Evolutionary conservation across 2,888 invertebrate species (phyloP).

Genomic region (Smittia aterrima): DNA sequence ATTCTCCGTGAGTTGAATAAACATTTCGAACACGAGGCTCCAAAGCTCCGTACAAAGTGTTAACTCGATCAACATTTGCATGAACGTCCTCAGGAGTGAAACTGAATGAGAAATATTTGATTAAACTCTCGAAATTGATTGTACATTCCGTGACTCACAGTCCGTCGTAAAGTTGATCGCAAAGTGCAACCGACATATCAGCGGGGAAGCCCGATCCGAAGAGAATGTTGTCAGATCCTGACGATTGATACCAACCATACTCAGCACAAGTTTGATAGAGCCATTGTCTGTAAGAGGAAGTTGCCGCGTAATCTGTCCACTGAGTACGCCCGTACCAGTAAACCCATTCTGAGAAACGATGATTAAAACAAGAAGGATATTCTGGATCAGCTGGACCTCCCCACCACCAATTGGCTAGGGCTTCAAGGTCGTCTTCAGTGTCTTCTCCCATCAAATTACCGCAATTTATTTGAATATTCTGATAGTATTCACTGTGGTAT

Average conservation of each 20-base stretch:
- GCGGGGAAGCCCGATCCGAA: slow-evolving; percentile 53
- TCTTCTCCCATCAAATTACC: background rate
- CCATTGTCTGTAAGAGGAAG: slow-evolving; percentile 63
- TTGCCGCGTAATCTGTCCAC: slow-evolving; percentile 15
- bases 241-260: slow-evolving; percentile 80
- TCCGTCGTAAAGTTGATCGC: slow-evolving; percentile 48
- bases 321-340: background rate
- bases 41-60: slow-evolving; percentile 55
- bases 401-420: background rate
- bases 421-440: slow-evolving; percentile 6
- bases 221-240: slow-evolving; percentile 59
- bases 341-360: background rate
- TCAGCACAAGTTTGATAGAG: slow-evolving; percentile 82
- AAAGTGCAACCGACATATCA: slow-evolving; percentile 46
- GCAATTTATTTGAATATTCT: slow-evolving; percentile 29
- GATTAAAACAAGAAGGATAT: background rate
- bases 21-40: slow-evolving; percentile 55
- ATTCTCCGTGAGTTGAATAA: slow-evolving; percentile 57
- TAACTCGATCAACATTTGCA: slow-evolving; percentile 49
- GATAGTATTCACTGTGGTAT: slow-evolving; percentile 47
- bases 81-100: slow-evolving; percentile 17
- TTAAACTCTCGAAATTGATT: background rate
- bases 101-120: background rate
- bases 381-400: background rate
- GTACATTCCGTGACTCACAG: slow-evolving; percentile 14